phyloP scores from a whole-genome alignment of 2,113 vertebrate genomes.

The Corythornis madagascariensis region DNA sequence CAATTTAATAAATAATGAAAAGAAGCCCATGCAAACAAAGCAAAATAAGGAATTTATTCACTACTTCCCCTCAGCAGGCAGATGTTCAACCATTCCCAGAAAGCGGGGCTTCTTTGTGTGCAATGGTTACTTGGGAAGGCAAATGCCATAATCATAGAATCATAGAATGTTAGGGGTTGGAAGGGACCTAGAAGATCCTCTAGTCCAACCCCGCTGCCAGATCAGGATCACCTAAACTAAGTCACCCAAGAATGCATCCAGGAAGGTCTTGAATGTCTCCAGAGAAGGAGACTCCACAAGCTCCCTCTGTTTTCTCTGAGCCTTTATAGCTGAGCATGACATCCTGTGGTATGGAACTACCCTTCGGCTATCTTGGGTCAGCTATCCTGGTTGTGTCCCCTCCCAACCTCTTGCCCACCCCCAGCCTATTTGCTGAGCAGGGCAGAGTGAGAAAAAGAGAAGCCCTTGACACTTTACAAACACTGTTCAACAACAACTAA shows the following conservation, averaged over 20 bases:
- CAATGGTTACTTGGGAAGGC: neutral
- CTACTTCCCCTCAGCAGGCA: neutral
- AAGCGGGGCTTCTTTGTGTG: neutral
- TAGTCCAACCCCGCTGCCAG: too few species aligned
- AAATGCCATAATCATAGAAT: neutral
- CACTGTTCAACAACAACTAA: neutral
- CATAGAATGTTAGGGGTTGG: too few species aligned
- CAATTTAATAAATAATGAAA: neutral
- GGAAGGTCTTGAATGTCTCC: too few species aligned
- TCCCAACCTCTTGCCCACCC: fast-evolving
- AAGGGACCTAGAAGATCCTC: too few species aligned
- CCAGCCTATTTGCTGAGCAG: neutral
- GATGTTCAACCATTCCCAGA: neutral
- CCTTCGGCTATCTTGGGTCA: neutral
- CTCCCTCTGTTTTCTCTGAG: neutral
- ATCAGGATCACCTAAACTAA: too few species aligned
- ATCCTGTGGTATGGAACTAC: neutral
- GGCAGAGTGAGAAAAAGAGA: neutral
- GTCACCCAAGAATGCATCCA: too few species aligned
- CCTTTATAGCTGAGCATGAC: neutral
- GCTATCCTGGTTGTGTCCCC: neutral
- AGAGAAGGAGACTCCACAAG: too few species aligned
- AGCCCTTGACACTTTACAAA: neutral
- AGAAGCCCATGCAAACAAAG: neutral
- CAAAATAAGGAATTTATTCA: neutral